phyloP scores from a whole-genome alignment of 2,888 invertebrate genomes.

The Calameuta filiformis region DNA sequence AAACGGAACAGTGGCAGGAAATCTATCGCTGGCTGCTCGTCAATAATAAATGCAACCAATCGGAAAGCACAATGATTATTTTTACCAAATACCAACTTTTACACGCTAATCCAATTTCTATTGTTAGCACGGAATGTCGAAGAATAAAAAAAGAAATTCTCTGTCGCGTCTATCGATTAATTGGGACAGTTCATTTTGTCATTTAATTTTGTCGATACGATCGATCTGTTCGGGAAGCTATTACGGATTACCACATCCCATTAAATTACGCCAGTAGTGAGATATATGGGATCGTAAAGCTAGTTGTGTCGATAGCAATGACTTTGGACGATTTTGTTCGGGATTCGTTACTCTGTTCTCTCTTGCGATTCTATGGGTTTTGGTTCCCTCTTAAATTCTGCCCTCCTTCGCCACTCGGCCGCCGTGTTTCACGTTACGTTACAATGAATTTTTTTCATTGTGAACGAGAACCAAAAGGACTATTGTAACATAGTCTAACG shows the following conservation, averaged over 20 bases:
- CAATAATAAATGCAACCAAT: neutral
- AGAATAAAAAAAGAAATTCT: neutral
- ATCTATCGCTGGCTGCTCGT: neutral
- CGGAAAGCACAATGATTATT: neutral
- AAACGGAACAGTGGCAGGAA: neutral
- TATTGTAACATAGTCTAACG: neutral
- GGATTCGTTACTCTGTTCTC: neutral
- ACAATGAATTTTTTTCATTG: neutral
- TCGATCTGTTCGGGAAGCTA: constrained; percentile 19
- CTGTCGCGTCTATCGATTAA: constrained; percentile 9
- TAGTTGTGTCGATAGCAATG: constrained; percentile 27
- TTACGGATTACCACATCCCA: constrained; percentile 32
- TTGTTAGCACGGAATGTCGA: neutral
- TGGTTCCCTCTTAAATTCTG: neutral
- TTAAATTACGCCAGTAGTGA: constrained; percentile 37
- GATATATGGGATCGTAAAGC: constrained; percentile 35
- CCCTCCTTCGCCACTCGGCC: neutral
- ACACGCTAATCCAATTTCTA: neutral
- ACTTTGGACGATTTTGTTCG: constrained; percentile 18
- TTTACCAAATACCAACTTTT: neutral
- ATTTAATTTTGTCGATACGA: constrained; percentile 20
- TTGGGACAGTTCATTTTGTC: constrained; percentile 20
- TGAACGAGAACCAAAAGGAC: neutral
- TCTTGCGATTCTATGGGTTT: neutral
- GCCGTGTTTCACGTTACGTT: neutral